phyloP scores from a whole-genome alignment of 2,797 vertebrate species.

The Acrossocheilus fasciatus region DNA sequence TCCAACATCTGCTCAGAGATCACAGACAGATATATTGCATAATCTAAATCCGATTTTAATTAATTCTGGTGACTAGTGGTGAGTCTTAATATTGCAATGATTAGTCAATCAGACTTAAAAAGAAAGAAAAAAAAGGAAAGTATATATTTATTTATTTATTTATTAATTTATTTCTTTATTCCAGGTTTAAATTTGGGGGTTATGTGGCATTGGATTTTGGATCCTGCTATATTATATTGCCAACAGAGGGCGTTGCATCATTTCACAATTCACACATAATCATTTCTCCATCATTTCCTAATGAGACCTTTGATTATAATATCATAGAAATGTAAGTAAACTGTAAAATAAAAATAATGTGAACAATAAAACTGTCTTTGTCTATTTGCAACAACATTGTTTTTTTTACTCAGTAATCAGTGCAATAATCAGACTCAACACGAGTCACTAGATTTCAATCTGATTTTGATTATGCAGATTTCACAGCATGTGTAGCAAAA shows the following conservation, averaged over 20 bases:
- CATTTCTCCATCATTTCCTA: background rate
- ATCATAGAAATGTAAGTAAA: background rate
- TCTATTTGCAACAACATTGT: background rate
- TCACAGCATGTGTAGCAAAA: constrained; percentile 7
- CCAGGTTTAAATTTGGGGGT: background rate
- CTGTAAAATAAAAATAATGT: background rate
- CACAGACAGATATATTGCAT: background rate
- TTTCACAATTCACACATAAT: constrained; percentile 1
- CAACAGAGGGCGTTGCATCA: constrained; percentile 20
- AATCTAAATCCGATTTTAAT: background rate
- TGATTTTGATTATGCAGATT: background rate
- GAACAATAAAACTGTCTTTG: background rate
- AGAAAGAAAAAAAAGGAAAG: background rate
- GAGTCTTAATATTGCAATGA: background rate
- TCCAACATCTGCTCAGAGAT: background rate
- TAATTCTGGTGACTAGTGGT: background rate
- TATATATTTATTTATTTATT: background rate
- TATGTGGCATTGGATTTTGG: background rate
- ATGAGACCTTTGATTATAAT: background rate
- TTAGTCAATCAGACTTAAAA: background rate
- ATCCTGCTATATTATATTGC: background rate
- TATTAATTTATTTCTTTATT: background rate
- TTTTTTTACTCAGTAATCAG: background rate
- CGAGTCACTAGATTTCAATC: background rate
- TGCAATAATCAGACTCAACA: background rate